Conservation (phyloP, 2,888 invertebrate species). For the Macrostomum cliftonense region DNA sequence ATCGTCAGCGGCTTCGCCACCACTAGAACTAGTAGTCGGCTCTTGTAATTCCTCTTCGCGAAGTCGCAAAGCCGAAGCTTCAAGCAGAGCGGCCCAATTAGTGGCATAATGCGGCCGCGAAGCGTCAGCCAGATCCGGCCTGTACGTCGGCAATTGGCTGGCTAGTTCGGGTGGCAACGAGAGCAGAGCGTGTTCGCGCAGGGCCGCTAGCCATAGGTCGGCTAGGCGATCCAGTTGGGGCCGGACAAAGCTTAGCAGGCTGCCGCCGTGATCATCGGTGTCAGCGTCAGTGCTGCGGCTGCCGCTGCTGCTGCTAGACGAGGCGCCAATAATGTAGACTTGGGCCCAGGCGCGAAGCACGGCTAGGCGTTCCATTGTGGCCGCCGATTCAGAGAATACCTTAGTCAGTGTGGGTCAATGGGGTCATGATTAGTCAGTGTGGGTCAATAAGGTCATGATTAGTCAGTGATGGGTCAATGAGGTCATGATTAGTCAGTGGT, state of each 20-base stretch:
- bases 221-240: conserved; percentile 77
- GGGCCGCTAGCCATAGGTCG: conserved; percentile 78
- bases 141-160: conserved; percentile 44
- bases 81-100: conserved; percentile 82
- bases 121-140: conserved; percentile 78
- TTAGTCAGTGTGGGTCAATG: conserved; percentile 16
- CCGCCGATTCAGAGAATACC: conserved; percentile 78
- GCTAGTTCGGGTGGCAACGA: conserved; percentile 50
- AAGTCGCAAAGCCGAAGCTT: conserved; percentile 53
- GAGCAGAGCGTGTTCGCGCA: conserved; percentile 79
- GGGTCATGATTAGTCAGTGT: too few species aligned
- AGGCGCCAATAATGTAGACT: conserved; percentile 23
- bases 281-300: background rate
- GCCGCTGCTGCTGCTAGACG: background rate
- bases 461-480: too few species aligned
- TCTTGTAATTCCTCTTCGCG: background rate
- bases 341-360: conserved; percentile 98
- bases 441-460: too few species aligned
- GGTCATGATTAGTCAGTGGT: too few species aligned
- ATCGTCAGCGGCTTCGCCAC: background rate
- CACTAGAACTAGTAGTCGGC: too few species aligned
- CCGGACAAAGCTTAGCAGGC: conserved; percentile 65
- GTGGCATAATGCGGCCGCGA: conserved; percentile 72
- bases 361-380: conserved; percentile 82
- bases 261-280: background rate